phyloP scores from a whole-genome alignment of 2,888 invertebrate species.

The Caenorhabditis wallacei region DNA sequence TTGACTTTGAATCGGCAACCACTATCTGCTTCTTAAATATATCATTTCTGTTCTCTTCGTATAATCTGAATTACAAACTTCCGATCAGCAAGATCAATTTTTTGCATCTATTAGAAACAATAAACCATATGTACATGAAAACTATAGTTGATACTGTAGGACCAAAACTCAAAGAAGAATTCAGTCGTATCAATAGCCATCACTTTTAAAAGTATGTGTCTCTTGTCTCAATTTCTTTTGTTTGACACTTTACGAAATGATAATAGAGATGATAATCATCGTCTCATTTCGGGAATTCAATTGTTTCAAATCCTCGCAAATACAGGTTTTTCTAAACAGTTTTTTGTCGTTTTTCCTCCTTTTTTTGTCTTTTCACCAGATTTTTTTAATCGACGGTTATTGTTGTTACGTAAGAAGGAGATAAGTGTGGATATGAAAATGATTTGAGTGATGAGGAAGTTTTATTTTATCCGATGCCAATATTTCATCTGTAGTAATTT shows the following conservation, averaged over 20 bases:
- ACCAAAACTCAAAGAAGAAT: neutral
- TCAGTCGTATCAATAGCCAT: neutral
- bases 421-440: constrained; percentile 35
- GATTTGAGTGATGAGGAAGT: constrained; percentile 33
- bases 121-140: neutral
- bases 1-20: too few species aligned
- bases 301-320: constrained; percentile 22
- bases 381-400: constrained; percentile 1
- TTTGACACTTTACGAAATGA: constrained; percentile 22
- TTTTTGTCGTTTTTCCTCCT: neutral
- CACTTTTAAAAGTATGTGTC: constrained; percentile 11
- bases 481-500: constrained; percentile 41
- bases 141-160: neutral
- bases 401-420: constrained; percentile 12
- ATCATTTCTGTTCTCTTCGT: too few species aligned
- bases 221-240: constrained; percentile 2
- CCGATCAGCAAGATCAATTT: neutral
- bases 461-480: neutral
- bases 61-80: neutral
- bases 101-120: neutral
- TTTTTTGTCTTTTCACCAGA: neutral
- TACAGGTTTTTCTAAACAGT: constrained; percentile 35
- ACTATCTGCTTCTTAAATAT: too few species aligned
- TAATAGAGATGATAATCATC: neutral
- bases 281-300: constrained; percentile 25